Evolutionary conservation across 2,888 invertebrate species (phyloP).

Genomic region (Axea sp.): DNA sequence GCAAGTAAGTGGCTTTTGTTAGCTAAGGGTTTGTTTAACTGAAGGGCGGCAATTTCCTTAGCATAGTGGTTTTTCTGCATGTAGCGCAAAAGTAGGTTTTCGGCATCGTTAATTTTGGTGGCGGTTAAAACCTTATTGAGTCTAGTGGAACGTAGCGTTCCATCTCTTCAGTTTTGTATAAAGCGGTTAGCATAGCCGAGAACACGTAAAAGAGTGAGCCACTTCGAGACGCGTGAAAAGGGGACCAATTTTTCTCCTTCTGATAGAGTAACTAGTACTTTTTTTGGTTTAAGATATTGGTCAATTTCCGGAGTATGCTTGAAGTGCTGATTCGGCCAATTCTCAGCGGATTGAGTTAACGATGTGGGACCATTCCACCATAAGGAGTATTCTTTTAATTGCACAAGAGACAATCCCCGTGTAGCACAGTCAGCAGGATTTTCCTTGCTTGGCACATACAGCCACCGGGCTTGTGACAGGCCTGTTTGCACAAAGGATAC

Average conservation of each 20-base stretch:
- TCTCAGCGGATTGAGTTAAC: not conserved
- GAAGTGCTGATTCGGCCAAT: not conserved
- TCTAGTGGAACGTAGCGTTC: too few species aligned
- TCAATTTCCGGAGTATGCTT: not conserved
- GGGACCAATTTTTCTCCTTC: too few species aligned
- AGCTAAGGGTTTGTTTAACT: not conserved
- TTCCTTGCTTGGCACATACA: constrained; percentile 25
- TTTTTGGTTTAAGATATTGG: not conserved
- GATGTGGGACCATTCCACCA: not conserved
- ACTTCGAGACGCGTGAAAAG: not conserved
- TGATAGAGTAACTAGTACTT: not conserved
- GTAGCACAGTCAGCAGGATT: constrained; percentile 3
- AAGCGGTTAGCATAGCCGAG: not conserved
- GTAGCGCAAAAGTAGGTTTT: not conserved
- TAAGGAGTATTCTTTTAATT: not conserved
- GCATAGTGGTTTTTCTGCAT: not conserved
- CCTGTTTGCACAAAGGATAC: constrained; percentile 57
- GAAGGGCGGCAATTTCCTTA: not conserved
- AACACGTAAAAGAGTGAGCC: not conserved
- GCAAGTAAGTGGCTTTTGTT: not conserved
- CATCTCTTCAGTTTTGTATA: not conserved
- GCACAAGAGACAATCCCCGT: not conserved
- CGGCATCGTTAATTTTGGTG: not conserved
- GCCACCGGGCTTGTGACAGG: constrained; percentile 12
- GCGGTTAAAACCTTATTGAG: not conserved